Base-by-base conservation (phyloP, 1,140 invertebrate species). In the Magallana ariakensis region DNA sequence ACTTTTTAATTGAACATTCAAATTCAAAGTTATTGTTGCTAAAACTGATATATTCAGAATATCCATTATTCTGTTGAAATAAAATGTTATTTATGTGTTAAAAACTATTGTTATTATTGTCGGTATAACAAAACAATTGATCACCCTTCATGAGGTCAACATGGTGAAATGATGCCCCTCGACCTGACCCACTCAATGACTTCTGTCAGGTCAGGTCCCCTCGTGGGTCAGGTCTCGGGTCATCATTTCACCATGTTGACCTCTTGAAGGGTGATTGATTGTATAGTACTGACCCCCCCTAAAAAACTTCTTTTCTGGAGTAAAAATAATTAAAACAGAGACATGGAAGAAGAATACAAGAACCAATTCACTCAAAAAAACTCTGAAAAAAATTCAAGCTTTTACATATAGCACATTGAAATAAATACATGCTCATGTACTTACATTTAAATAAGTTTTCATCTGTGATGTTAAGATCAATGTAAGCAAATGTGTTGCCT, bases 401-500 rank as follows among this genome's bases (percentile, higher is more conserved):
- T 46, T 46, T 46, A 46, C 2, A 46, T 46, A 4, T 3, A 46
- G 33, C 33, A 46, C 33, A 46, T 46, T 46, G 33, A 1, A 46
- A 46, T 46, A 4, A 46, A 46, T 46, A 46, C 33, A 46, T 46
- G 33, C 33, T 46, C 33, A 57, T 56, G 53, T 62, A 82, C 87
- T 83, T 85, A 88, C 87, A 88, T 82, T 85, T 88, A 15, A 82
- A 33, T 33, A 90, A 80, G 15, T 86, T 86, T 70, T 89, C 87
- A 53, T 85, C 84, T 56, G 85, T 89, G 54, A 82, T 84, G 46
- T 86, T 89, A 22, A 90, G 46, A 83, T 90, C 84, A 58, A 90
- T 26, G 83, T 90, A 87, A 26, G 89, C 89, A 90, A 90, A 90
- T 33, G 86, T 89, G 56, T 90, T 90, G 15, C 87, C 89, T 82